phyloP scores from a whole-genome alignment of 2,888 invertebrate genomes.

The Labia minor region DNA sequence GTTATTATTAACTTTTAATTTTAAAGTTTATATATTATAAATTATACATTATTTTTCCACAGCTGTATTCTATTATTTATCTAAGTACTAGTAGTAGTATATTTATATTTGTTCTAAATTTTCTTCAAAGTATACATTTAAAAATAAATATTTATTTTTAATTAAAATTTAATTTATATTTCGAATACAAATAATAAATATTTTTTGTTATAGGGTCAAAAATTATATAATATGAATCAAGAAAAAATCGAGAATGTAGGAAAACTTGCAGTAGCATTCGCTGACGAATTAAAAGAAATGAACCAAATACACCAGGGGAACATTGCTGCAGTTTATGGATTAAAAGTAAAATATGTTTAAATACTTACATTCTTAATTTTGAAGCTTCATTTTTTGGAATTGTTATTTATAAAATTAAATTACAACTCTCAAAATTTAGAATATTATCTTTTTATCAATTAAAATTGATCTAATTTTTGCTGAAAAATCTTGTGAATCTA shows the following conservation, averaged over 20 bases:
- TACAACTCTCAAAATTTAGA: slow-evolving; percentile 13
- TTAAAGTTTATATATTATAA: no score
- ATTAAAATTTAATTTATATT: no score
- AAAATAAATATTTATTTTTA: no score
- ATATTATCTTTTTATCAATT: not conserved
- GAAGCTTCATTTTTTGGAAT: slow-evolving; percentile 17
- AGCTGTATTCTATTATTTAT: no score
- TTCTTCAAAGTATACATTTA: no score
- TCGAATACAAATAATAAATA: no score
- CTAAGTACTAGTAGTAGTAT: no score
- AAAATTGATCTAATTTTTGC: no score
- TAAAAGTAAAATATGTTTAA: slow-evolving; percentile 72
- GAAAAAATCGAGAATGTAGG: slow-evolving; percentile 53
- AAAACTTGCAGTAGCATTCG: slow-evolving; percentile 60
- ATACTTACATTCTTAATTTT: slow-evolving; percentile 24
- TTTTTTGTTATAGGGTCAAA: slow-evolving; percentile 46
- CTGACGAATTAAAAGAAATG: slow-evolving; percentile 79
- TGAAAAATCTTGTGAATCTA: no score
- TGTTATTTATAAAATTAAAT: slow-evolving; percentile 18
- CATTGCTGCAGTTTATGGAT: slow-evolving; percentile 78
- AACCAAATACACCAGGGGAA: slow-evolving; percentile 58
- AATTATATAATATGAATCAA: slow-evolving; percentile 61
- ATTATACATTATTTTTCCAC: no score
- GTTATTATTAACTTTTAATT: no score
- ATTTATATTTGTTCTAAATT: no score